Percentiles rank a stretch among this genome's conserved stretches.
Conservation (phyloP, 2,888 invertebrate genomes). For the Pinctada fucata region DNA sequence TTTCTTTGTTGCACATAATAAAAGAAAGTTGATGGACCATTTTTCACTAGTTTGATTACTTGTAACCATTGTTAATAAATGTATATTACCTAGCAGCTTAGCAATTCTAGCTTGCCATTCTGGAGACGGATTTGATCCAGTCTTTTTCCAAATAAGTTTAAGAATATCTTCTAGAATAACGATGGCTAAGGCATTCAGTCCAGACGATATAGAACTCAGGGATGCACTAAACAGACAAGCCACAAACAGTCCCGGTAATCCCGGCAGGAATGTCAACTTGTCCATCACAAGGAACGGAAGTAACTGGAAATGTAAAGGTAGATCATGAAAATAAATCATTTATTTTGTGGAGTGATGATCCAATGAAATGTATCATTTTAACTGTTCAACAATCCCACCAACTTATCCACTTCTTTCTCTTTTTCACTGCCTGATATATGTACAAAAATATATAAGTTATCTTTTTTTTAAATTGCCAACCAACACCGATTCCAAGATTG, state of each 20-base stretch:
- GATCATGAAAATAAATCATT: neutral
- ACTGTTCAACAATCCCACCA: no score
- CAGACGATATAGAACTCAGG: conserved; percentile 91
- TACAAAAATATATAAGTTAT: no score
- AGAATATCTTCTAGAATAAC: conserved; percentile 92
- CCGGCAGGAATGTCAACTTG: conserved; percentile 60
- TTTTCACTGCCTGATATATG: no score
- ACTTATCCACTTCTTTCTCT: no score
- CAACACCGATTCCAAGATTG: no score
- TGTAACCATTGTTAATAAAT: no score
- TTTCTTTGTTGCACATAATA: no score
- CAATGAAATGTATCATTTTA: no score
- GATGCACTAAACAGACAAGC: conserved; percentile 69
- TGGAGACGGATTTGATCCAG: conserved; percentile 80
- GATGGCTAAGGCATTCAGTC: conserved; percentile 92
- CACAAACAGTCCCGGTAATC: conserved; percentile 69
- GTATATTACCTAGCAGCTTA: conserved; percentile 80
- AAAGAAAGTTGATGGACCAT: no score
- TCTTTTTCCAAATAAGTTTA: conserved; percentile 82
- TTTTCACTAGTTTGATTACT: no score
- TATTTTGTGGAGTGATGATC: neutral
- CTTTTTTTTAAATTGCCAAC: no score
- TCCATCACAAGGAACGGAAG: conserved; percentile 69
- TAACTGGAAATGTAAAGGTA: conserved; percentile 50
- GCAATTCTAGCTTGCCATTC: conserved; percentile 83